Base-by-base conservation (phyloP, 2,888 invertebrate genomes). In the Platycheirus rosarum region DNA sequence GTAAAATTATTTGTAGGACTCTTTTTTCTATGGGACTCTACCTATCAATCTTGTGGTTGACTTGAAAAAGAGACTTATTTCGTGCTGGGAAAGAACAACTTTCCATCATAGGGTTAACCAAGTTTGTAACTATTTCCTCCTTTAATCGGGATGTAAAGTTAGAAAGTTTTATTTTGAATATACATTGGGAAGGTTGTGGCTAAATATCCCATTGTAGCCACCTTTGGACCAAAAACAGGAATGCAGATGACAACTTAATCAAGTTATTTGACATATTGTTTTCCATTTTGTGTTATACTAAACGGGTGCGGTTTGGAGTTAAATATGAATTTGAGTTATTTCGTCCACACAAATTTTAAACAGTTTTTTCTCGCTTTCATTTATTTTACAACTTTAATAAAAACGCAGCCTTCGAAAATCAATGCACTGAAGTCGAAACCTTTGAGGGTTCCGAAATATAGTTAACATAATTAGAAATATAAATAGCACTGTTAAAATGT, bases 201-300 rank as follows among this genome's bases (percentile, higher is more conserved):
- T 20, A 40, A 42, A 23, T n/a, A n/a, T 70, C 44, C 20, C 44
- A 14, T 0, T 18, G 7, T n/a, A 7, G 1, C 0, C 8, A 29
- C 18, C 14, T 3, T 20, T 18, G 0, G 20, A 35, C 53, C 32
- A n/a, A 42, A 53, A 55, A 63, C 42, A 73, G 18, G 63, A 69
- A 74, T 74, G 74, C 44, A 65, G 57, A 74, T 68, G 79, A 79
- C 79, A 79, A 74, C 69, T 74, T 74, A 74, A 79, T 79, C 74
- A 79, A 65, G 57, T 29, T 66, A 46, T 71, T 48, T 65, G 69
- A 57, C 74, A 69, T 74, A 75, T 69, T 63, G 44, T 79, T 57
- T 74, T 63, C 68, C 42, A 20, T 71, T 65, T 77, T 49, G 37
- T 53, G 63, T 32, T 20, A 63, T 37, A 11, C 23, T 35, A 53